Evolutionary conservation across 2,888 invertebrate genomes (phyloP).

Genomic region (Dioctria linearis): DNA sequence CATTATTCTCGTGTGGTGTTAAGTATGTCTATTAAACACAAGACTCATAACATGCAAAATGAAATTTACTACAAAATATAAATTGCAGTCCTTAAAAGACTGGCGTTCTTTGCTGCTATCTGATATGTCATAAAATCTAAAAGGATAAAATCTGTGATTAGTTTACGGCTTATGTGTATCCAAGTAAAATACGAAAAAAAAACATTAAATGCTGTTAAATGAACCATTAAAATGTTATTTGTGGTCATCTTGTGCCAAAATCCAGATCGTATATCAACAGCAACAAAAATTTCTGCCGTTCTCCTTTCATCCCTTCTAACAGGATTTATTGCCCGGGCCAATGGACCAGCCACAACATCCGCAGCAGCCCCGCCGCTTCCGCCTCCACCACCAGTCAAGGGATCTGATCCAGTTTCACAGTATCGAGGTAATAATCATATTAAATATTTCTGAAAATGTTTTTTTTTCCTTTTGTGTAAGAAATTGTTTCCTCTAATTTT

Average conservation of each 20-base stretch:
- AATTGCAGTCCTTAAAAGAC: too few relatives aligned
- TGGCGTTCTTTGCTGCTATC: neutral
- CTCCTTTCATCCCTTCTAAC: slow-evolving; percentile 40
- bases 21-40: too few relatives aligned
- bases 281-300: slow-evolving; percentile 41
- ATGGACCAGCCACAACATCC: slow-evolving; percentile 56
- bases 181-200: neutral
- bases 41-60: too few relatives aligned
- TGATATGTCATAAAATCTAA: slow-evolving; percentile 24
- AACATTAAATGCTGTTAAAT: slow-evolving; percentile 57
- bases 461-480: neutral
- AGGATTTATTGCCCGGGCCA: slow-evolving; percentile 37
- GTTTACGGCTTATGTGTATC: slow-evolving; percentile 33
- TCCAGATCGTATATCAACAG: slow-evolving; percentile 57
- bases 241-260: slow-evolving; percentile 59
- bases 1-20: too few relatives aligned
- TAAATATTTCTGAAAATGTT: slow-evolving; percentile 19
- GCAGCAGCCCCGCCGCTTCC: slow-evolving; percentile 51
- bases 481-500: too few relatives aligned
- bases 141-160: slow-evolving; percentile 23
- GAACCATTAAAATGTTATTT: slow-evolving; percentile 60
- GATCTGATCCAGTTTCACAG: slow-evolving; percentile 53
- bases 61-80: too few relatives aligned
- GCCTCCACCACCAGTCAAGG: slow-evolving; percentile 54
- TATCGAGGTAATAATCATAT: slow-evolving; percentile 57